Evolutionary conservation across 1,140 invertebrate species (phyloP).

Genomic region (Lasioglossum baleicum): DNA sequence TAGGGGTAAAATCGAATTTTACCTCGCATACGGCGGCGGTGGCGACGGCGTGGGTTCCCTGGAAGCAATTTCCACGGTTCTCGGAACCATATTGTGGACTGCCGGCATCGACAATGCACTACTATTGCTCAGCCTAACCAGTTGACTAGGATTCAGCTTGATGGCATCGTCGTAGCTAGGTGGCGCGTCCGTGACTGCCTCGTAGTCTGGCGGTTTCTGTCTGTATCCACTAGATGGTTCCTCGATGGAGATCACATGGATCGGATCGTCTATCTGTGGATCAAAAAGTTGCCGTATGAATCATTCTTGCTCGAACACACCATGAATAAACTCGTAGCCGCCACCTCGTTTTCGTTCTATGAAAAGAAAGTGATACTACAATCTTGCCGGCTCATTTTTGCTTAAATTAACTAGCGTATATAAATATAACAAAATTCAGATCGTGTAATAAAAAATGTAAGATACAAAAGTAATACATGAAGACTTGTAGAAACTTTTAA

Average conservation of each 20-base stretch:
- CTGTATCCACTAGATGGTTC: slow-evolving; percentile 74
- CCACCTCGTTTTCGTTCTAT: background rate
- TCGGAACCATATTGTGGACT: slow-evolving; percentile 59
- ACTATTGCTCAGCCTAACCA: slow-evolving; percentile 67
- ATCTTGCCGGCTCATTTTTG: no score
- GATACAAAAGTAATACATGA: no score
- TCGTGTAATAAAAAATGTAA: no score
- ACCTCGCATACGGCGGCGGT: slow-evolving; percentile 77
- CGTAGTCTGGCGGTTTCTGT: slow-evolving; percentile 88
- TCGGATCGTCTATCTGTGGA: slow-evolving; percentile 83
- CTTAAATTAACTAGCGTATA: no score
- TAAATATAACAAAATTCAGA: no score
- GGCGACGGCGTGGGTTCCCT: slow-evolving; percentile 64
- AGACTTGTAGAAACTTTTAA: no score
- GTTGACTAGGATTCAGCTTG: slow-evolving; percentile 83
- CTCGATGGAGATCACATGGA: slow-evolving; percentile 84
- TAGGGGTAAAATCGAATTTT: slow-evolving; percentile 10
- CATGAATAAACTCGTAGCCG: background rate
- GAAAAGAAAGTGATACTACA: background rate
- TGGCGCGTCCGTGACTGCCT: slow-evolving; percentile 84
- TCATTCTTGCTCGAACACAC: background rate
- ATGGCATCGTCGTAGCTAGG: slow-evolving; percentile 88
- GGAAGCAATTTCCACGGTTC: slow-evolving; percentile 60
- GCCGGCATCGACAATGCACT: slow-evolving; percentile 52
- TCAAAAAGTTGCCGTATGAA: slow-evolving; percentile 22